phyloP scores from a whole-genome alignment of 2,888 invertebrate genomes.

The Auanema freiburgensis region DNA sequence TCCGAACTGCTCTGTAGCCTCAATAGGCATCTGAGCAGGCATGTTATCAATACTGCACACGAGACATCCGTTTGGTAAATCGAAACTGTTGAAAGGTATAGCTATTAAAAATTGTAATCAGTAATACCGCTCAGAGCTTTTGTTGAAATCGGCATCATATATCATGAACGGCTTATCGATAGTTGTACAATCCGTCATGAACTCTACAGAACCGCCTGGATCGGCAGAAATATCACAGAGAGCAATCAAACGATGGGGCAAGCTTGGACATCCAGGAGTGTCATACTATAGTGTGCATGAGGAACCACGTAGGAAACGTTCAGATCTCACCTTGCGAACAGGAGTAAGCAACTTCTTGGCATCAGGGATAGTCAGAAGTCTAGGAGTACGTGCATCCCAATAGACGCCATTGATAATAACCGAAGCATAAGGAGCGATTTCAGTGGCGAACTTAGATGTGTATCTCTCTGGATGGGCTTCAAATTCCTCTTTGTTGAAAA shows the following conservation, averaged over 20 bases:
- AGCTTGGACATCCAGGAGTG: conserved; percentile 52
- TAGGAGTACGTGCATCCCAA: conserved; percentile 96
- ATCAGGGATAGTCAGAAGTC: conserved; percentile 92
- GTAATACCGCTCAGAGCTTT: conserved; percentile 82
- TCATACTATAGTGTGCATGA: conserved; percentile 46
- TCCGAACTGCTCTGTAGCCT: conserved; percentile 96
- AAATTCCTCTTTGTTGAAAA: conserved; percentile 86
- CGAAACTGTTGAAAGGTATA: conserved; percentile 43
- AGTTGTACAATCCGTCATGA: conserved; percentile 99
- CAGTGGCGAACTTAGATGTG: conserved; percentile 91
- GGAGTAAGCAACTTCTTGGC: conserved; percentile 82
- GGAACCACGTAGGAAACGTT: too few relatives aligned
- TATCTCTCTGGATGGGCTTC: conserved; percentile 90
- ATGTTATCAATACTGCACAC: conserved; percentile 99
- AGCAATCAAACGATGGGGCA: conserved; percentile 72
- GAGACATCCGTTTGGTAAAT: conserved; percentile 75
- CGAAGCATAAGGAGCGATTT: conserved; percentile 94
- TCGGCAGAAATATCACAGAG: conserved; percentile 99
- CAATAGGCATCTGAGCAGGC: conserved; percentile 96
- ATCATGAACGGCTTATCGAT: conserved; percentile 98
- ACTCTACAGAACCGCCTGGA: conserved; percentile 96
- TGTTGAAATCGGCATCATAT: conserved; percentile 98
- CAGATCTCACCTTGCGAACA: conserved; percentile 74
- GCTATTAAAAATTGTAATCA: neutral
- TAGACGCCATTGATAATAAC: conserved; percentile 97